phyloP scores from a whole-genome alignment of 2,797 vertebrate genomes.

The Schizopygopsis pylzovi region DNA sequence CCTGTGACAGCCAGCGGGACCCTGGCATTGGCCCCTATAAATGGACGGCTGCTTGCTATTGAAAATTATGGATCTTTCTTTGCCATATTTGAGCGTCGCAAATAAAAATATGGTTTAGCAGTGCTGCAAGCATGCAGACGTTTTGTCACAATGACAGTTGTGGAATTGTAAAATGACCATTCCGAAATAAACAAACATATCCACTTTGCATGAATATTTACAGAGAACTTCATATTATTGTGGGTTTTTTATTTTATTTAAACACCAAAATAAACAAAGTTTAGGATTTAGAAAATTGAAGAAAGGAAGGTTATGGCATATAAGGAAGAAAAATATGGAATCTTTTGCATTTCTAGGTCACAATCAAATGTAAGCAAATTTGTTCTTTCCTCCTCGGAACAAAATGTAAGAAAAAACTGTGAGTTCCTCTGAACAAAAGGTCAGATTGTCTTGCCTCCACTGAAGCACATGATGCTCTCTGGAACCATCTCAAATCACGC shows the following conservation, averaged over 20 bases:
- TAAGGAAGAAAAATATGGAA: neutral
- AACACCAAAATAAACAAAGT: neutral
- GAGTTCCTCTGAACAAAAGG: neutral
- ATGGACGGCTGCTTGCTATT: conserved; percentile 65
- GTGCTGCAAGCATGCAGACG: conserved; percentile 63
- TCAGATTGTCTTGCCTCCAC: neutral
- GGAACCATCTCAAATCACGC: neutral
- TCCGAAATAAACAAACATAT: conserved; percentile 43
- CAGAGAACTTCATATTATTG: neutral
- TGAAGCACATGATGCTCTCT: conserved; percentile 22
- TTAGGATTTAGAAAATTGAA: neutral
- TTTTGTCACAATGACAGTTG: conserved; percentile 40
- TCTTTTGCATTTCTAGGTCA: neutral
- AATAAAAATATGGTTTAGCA: conserved; percentile 68
- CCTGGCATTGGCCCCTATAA: conserved; percentile 73
- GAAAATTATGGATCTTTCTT: conserved; percentile 77
- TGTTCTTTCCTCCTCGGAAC: neutral
- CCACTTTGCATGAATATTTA: neutral
- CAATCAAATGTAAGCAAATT: neutral
- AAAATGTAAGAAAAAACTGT: neutral
- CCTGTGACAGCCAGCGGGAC: conserved; percentile 51
- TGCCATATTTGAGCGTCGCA: conserved; percentile 71
- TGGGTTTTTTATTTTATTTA: neutral
- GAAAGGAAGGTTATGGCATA: neutral
- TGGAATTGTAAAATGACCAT: conserved; percentile 34